Evolutionary conservation across 1,140 invertebrate species (phyloP), one percentile per base, ranked within the genome.

Genomic region (Apis cerana): DNA sequence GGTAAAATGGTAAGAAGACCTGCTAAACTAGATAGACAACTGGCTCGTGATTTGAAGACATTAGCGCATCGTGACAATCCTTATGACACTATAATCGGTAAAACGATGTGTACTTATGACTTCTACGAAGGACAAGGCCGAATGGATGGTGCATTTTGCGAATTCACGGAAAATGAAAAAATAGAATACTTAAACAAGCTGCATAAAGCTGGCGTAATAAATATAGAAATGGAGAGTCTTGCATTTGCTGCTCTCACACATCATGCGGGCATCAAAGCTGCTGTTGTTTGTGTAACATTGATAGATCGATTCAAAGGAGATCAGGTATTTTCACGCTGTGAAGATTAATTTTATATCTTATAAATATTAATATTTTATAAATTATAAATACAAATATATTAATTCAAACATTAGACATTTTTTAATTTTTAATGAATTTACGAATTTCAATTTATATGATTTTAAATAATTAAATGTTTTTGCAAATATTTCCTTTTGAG

Each of bases 111-210:
- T 92, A 98, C 98, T 10, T 97, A 98, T 89, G 99, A 99, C 93
- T 99, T 99, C 93, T 99, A 99, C 93, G 99, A 99, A 96, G 98
- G 97, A 13, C 98, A 99, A 94, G 99, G 97, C 7, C 96, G 99
- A 79, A 93, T 99, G 80, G 99, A 99, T 93, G 99, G 99, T 2
- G 98, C 98, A 10, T 99, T 99, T 94, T 99, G 99, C 93, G 98
- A 99, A 80, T 99, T 98, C 93, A 96, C 95, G 2, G 97, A 98
- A 92, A 94, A 95, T 1, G 98, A 99, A 68, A 99, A 99, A 94
- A 96, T 98, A 95, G 96, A 96, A 21, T 99, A 98, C 90, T 94
- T 99, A 75, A 95, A 96, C 58, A 95, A 96, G 82, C 91, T 99
- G 72, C 95, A 97, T 62, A 95, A 97, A 27, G 93, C 96, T 33